Percentiles rank a stretch among this genome's conserved stretches.
phyloP scores from a whole-genome alignment of 2,113 vertebrate species.

The Haemorhous mexicanus region DNA sequence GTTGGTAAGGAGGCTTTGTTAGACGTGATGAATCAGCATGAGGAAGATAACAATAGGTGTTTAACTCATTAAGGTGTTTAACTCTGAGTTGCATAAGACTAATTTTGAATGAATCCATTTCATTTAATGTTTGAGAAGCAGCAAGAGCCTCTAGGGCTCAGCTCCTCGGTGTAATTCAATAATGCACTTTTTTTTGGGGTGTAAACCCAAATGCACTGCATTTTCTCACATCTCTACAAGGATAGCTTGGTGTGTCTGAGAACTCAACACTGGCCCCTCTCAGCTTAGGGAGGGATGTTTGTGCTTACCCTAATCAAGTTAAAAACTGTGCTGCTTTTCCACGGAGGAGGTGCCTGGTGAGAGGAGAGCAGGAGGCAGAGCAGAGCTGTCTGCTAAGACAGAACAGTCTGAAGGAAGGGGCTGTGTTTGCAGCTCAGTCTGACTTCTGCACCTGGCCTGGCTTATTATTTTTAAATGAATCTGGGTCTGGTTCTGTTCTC shows the following conservation, averaged over 20 bases:
- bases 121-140: not conserved
- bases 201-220: not conserved
- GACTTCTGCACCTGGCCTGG: not conserved
- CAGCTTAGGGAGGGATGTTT: not conserved
- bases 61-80: not conserved
- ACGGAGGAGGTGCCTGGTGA: not conserved
- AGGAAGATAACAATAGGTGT: not conserved
- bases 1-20: not conserved
- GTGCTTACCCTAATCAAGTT: not conserved
- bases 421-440: not conserved
- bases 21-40: not conserved
- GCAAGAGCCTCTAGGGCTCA: not conserved
- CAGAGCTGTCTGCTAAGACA: not conserved
- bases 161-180: fast-evolving
- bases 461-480: not conserved
- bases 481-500: not conserved
- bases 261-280: fast-evolving
- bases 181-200: too few species aligned
- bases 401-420: not conserved
- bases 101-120: not conserved
- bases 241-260: not conserved
- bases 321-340: not conserved
- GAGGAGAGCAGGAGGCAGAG: not conserved
- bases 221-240: not conserved
- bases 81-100: not conserved